Conservation (phyloP, 1,140 invertebrate genomes). For the Pogonognathellus flavescens region DNA sequence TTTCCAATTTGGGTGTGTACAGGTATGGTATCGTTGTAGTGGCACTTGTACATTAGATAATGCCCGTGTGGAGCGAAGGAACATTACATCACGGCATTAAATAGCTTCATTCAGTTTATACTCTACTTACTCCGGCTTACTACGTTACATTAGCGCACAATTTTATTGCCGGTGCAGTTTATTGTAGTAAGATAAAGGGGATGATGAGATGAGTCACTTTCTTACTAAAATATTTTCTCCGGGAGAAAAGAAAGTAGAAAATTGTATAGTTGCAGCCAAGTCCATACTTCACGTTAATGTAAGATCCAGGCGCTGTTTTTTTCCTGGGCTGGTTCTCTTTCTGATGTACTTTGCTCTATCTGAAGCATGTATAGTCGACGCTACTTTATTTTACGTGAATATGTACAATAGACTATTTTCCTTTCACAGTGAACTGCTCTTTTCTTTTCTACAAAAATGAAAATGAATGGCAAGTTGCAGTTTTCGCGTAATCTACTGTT, state of each 20-base stretch:
- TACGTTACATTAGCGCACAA: neutral
- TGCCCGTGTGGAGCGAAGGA: too few relatives aligned
- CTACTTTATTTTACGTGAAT: slow-evolving; percentile 12
- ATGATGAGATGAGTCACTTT: slow-evolving; percentile 22
- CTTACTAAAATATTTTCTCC: slow-evolving; percentile 6
- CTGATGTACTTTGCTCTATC: too few relatives aligned
- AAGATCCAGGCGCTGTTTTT: slow-evolving; percentile 22
- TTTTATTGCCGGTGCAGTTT: slow-evolving; percentile 26
- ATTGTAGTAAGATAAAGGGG: slow-evolving; percentile 23
- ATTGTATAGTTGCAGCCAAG: neutral
- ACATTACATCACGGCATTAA: too few relatives aligned
- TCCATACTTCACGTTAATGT: slow-evolving; percentile 16
- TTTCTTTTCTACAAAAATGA: slow-evolving; percentile 45
- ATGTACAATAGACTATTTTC: slow-evolving; percentile 30
- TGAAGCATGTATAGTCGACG: neutral
- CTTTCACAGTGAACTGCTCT: slow-evolving; percentile 19
- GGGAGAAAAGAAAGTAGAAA: neutral
- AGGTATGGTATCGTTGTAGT: neutral
- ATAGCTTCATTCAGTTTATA: too few relatives aligned
- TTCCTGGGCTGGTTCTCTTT: neutral
- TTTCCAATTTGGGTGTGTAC: neutral
- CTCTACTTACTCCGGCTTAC: neutral
- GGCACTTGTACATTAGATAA: too few relatives aligned
- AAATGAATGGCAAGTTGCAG: slow-evolving; percentile 56
- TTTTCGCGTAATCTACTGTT: slow-evolving; percentile 59